phyloP scores from a whole-genome alignment of 2,113 vertebrate genomes.

The Labeo catla region DNA sequence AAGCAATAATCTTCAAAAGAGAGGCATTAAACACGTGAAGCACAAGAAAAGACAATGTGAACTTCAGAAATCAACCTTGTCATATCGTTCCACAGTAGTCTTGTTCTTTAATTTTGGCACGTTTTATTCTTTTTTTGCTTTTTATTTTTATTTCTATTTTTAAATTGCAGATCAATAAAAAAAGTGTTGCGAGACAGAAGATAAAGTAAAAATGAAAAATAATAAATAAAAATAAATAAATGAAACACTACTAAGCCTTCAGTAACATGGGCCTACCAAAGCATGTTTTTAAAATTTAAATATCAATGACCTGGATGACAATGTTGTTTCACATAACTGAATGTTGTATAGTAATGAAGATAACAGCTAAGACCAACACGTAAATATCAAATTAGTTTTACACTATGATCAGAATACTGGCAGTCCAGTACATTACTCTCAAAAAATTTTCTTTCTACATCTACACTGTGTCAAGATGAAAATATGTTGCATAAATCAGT shows the following conservation, averaged over 20 bases:
- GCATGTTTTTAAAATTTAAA: background rate
- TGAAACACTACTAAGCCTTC: background rate
- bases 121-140: background rate
- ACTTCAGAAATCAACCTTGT: conserved; percentile 29
- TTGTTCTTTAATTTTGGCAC: conserved; percentile 47
- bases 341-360: background rate
- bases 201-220: background rate
- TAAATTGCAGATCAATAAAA: background rate
- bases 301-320: background rate
- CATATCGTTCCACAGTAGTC: conserved; percentile 34
- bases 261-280: background rate
- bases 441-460: background rate
- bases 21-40: conserved; percentile 51
- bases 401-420: background rate
- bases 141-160: background rate
- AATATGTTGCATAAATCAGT: background rate
- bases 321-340: background rate
- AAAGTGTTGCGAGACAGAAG: background rate
- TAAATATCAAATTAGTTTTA: background rate
- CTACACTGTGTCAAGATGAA: background rate
- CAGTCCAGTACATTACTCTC: background rate
- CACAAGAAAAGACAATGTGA: conserved; percentile 44
- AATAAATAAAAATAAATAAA: background rate
- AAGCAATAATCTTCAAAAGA: conserved; percentile 40
- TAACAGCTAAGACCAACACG: background rate